These are phyloP conservation scores for Drosophila infuscata DNA, from an alignment of 2,888 invertebrate species.

Conservation along the genomic window DNA sequence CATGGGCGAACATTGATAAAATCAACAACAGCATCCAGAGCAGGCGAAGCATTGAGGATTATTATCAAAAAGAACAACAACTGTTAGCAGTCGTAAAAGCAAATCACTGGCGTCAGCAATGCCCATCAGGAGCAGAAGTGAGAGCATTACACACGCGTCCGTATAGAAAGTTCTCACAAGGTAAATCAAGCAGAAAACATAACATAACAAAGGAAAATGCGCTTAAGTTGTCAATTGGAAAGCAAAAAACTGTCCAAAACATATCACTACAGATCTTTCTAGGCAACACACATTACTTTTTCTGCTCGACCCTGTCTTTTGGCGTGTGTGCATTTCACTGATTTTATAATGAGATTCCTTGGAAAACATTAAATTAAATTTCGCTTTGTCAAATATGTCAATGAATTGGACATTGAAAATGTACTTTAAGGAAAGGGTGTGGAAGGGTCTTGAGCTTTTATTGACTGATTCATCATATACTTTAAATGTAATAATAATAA, in stretches of 20 bases:
- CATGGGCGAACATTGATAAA: slow-evolving; percentile 31
- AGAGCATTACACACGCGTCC: slow-evolving; percentile 15
- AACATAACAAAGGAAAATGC: slow-evolving; percentile 36
- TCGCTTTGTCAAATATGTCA: not conserved
- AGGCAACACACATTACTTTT: not conserved
- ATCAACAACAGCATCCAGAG: slow-evolving; percentile 33
- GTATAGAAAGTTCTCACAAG: slow-evolving; percentile 44
- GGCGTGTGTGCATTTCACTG: not conserved
- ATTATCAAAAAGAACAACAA: slow-evolving; percentile 39
- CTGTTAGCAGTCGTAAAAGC: slow-evolving; percentile 38
- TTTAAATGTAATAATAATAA: not conserved
- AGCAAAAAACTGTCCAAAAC: slow-evolving; percentile 24
- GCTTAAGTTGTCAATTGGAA: slow-evolving; percentile 54
- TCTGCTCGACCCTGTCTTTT: slow-evolving; percentile 1
- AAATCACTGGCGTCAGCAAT: slow-evolving; percentile 47
- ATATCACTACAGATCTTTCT: slow-evolving; percentile 11
- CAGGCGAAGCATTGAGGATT: slow-evolving; percentile 49
- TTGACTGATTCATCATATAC: not conserved
- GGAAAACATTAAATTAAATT: not conserved
- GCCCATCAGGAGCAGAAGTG: slow-evolving; percentile 30
- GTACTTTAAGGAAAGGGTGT: not conserved
- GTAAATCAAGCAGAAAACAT: slow-evolving; percentile 62
- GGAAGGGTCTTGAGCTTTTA: not conserved
- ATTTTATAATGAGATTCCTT: not conserved
- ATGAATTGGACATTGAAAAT: not conserved